Conservation (phyloP, 2,797 vertebrate species). For the Hippocampus kuda region DNA sequence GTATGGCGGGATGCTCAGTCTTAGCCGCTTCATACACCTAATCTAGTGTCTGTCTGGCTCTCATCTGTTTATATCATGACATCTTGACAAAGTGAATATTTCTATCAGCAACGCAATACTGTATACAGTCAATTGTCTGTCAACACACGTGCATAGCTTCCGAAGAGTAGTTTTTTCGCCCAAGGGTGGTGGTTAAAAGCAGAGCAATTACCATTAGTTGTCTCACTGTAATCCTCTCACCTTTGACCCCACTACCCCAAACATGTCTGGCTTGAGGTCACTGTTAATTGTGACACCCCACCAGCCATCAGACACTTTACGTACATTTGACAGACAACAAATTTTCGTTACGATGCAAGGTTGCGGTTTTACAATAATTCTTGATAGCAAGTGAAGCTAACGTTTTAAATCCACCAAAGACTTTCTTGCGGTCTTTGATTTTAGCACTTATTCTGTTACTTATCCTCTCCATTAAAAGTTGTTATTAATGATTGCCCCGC, state of each 20-base stretch:
- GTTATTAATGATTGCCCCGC: background rate
- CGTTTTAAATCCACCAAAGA: background rate
- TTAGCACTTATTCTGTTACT: background rate
- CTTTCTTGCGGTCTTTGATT: background rate
- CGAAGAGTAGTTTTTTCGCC: background rate
- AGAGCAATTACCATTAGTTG: conserved; percentile 29
- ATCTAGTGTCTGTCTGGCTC: conserved; percentile 5
- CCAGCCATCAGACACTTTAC: conserved; percentile 19
- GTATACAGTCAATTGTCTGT: background rate
- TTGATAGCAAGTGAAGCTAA: background rate
- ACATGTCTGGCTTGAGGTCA: conserved; percentile 38
- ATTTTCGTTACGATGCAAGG: background rate
- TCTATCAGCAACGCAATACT: background rate
- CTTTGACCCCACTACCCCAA: conserved; percentile 37
- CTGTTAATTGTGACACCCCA: conserved; percentile 36
- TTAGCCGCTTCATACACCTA: conserved; percentile 26
- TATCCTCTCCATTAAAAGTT: background rate
- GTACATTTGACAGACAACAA: background rate
- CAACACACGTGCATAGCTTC: background rate
- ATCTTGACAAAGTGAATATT: background rate
- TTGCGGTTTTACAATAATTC: background rate
- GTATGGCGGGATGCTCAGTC: conserved; percentile 28
- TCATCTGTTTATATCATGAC: background rate
- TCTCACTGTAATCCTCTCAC: conserved; percentile 45
- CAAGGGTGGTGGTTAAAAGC: conserved; percentile 31